These are phyloP conservation scores for Reinhardtius hippoglossoides DNA, from an alignment of 2,113 vertebrate species.

Conservation along the genomic window DNA sequence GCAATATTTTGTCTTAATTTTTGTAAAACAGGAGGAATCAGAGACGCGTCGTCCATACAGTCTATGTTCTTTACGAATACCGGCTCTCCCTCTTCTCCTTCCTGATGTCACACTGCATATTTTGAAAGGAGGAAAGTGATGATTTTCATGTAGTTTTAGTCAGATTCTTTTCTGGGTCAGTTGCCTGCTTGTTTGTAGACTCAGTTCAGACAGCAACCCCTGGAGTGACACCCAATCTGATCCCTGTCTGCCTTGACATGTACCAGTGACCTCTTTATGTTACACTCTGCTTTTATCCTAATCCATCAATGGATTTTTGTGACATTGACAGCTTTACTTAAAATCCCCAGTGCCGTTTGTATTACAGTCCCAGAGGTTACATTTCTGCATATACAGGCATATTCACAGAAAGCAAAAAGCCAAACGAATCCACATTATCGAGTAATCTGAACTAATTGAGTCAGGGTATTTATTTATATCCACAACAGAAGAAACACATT, in stretches of 20 bases:
- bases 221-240: slow-evolving; percentile 2
- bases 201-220: neutral
- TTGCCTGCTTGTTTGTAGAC: neutral
- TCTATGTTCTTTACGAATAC: no score
- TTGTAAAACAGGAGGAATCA: no score
- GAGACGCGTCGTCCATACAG: no score
- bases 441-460: slow-evolving; percentile 27
- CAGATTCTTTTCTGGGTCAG: no score
- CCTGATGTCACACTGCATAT: no score
- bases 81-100: no score
- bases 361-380: neutral
- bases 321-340: slow-evolving; percentile 15
- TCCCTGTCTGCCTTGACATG: slow-evolving; percentile 1
- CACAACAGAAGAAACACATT: slow-evolving; percentile 3
- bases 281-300: slow-evolving; percentile 47
- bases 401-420: slow-evolving; percentile 22
- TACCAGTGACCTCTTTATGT: slow-evolving; percentile 37
- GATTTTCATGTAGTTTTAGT: no score
- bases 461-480: slow-evolving; percentile 29
- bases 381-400: slow-evolving; percentile 21
- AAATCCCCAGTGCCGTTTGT: neutral
- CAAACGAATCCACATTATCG: slow-evolving; percentile 21
- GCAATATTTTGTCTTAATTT: no score
- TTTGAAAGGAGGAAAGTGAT: no score
- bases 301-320: slow-evolving; percentile 42